Evolutionary conservation across 2,888 invertebrate genomes (phyloP), one percentile per base, ranked within the genome.

Genomic region (Lepetodrilus schrolli): DNA sequence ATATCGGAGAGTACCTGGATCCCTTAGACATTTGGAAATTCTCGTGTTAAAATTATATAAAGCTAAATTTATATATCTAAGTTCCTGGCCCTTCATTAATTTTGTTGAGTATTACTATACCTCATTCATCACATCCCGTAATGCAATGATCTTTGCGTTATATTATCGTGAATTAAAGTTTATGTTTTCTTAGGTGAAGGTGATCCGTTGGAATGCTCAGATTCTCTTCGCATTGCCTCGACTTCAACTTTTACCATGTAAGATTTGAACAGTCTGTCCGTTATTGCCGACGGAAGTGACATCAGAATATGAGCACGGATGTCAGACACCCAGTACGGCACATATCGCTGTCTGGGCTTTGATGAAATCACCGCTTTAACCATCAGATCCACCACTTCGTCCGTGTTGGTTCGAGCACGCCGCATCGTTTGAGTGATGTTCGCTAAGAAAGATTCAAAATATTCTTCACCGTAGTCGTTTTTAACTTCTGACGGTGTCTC

Each of bases 401-500:
- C 73, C 1, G 85, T 82, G 65, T 87, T 86, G 21, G 82, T 79
- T 13, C 83, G 81, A 0, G 87, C 87, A 4, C 84, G 82, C 37
- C 81, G 78, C 83, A 87, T 84, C 65, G 85, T 86, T n/a, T 69
- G 37, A 4, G 79, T 75, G 43, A 87, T 82, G 65, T 82, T 85
- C 58, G 81, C 74, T 21, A 86, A 74, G 74, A 88, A 88, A 3
- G 83, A 84, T 51, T 86, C 84, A 66, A 88, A 88, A 75, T 88
- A 88, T 74, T 85, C 86, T 47, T 87, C 87, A 4, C 87, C 87
- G 49, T 88, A 88, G 17, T 83, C 87, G 3, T 83, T 82, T 71
- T 85, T 84, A 17, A 88, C 81, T 38, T 86, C 87, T n/a, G 83
- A 82, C 17, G 87, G 87, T 0, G 87, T 86, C 73, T 87, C 86